Evolutionary conservation across 2,113 vertebrate genomes (phyloP), one percentile per base, ranked within the genome.

Genomic region (Halichoeres trimaculatus): DNA sequence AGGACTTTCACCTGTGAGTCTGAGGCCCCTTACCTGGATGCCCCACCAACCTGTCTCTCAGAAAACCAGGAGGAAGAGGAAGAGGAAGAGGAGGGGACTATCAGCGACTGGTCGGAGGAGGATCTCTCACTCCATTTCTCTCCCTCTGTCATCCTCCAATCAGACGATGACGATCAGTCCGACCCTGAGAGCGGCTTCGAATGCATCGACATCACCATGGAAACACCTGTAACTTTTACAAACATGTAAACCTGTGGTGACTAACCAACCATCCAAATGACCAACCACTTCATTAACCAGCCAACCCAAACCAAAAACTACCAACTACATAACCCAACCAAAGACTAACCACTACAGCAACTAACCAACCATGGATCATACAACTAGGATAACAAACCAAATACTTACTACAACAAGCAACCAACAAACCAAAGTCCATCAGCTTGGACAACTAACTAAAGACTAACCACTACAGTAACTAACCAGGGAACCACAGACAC

Each of bases 181-280:
- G 91, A 90, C 36, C 41, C 82, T 1, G 90, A 81, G 19, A 63
- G 75, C 8, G 60, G 80, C 48, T 90, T 88, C 1, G 94, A 95
- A 70, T 96, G 95, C 10, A 89, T 96, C 26, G 95, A 96, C 0
- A 92, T 96, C 61, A 93, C 90, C 0, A 64, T 96, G 66, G 95
- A 96, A 80, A 92, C 89, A 9, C 61, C 85, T 0, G 92, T 88
- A 45, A 75, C 59, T 20, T 8, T 43, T 22, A 43, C 41, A 5
- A 14, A 5, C 3, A n/a, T 41, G n/a, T n/a, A n/a, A n/a, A n/a
- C n/a, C n/a, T n/a, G n/a, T n/a, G n/a, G n/a, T n/a, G n/a, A n/a
- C n/a, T n/a, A 1, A 0, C 10, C 35, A 57, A 23, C 34, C 35
- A 36, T 5, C 35, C 19, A 16, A 26, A 11, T 52, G 23, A 52